These are phyloP conservation scores for Antheraea pernyi DNA, from an alignment of 1,140 invertebrate genomes.

Conservation along the genomic window DNA sequence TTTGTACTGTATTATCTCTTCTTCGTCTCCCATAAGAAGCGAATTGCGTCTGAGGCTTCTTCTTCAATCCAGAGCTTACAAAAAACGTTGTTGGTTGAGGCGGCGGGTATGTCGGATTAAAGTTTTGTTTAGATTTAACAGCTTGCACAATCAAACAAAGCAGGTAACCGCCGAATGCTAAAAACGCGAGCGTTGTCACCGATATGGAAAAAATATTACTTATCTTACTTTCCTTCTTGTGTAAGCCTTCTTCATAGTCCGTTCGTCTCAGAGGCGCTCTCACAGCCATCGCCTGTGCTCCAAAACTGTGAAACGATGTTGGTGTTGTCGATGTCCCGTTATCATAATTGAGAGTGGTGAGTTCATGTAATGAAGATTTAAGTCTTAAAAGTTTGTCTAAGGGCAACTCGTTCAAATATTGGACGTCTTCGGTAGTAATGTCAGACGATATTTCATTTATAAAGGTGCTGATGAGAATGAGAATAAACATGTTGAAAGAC, in stretches of 20 bases:
- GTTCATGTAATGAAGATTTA: slow-evolving; percentile 62
- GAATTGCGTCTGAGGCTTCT: slow-evolving; percentile 62
- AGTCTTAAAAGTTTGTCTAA: slow-evolving; percentile 67
- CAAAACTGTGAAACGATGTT: slow-evolving; percentile 45
- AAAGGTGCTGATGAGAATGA: slow-evolving; percentile 28
- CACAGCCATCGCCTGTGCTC: slow-evolving; percentile 68
- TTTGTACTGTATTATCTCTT: slow-evolving; percentile 38
- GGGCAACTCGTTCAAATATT: slow-evolving; percentile 64
- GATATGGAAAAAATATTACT: slow-evolving; percentile 86
- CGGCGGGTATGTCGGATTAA: slow-evolving; percentile 42
- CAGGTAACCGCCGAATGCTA: slow-evolving; percentile 89
- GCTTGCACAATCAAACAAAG: slow-evolving; percentile 86
- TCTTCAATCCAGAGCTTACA: slow-evolving; percentile 68
- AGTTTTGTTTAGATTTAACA: slow-evolving; percentile 77
- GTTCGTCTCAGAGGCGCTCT: slow-evolving; percentile 60
- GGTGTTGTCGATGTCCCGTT: slow-evolving; percentile 46
- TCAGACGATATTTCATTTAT: slow-evolving; percentile 28
- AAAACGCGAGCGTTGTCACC: slow-evolving; percentile 86
- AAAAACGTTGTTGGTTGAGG: slow-evolving; percentile 54
- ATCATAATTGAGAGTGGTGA: slow-evolving; percentile 37
- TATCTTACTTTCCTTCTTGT: slow-evolving; percentile 79
- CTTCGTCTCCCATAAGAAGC: slow-evolving; percentile 63
- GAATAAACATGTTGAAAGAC: slow-evolving; percentile 37
- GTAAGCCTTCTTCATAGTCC: slow-evolving; percentile 56
- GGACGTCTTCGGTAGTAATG: slow-evolving; percentile 45